Base-by-base conservation (phyloP, 2,888 invertebrate genomes). In the Sceliomorpha sp. region DNA sequence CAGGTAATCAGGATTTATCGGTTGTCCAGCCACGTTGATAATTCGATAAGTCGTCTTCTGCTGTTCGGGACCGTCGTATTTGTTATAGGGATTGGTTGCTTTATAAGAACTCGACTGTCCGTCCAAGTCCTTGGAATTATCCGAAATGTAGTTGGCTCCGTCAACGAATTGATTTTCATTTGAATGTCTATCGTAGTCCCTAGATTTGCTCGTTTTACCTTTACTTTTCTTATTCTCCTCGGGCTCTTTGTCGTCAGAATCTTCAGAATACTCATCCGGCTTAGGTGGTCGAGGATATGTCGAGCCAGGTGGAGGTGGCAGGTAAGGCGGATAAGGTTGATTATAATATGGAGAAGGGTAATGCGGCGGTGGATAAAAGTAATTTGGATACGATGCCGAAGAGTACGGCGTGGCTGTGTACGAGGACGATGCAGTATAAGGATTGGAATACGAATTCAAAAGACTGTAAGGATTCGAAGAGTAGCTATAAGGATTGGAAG, bases 331-430 rank as follows among this genome's bases (percentile, higher is more conserved):
- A 45, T 77, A 72, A 1, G 78, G 79, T 2, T 82, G 83, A 17
- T 75, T 78, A 40, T 80, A 84, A 40, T 84, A 83, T 42, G 76
- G 73, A 1, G 83, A 76, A n/a, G 84, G 78, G 45, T 79, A 83
- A 36, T 76, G 79, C 1, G 83, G 72, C 1, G 79, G 77, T 5
- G 84, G 85, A 17, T 81, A 78, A 50, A 81, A 84, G 45, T 80
- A 85, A 63, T 77, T 80, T 0, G 84, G 81, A 70, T 85, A 84
- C 27, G 80, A 32, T 1, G 58, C 17, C 0, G 63, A 5, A 2
- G 50, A 8, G 32, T 64, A 64, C 3, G 67, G 47, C 8, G 58
- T 8, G 0, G 60, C 13, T 1, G 29, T 14, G 14, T 32, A 48
- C 9, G 27, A 29, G 15, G 37, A 9, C 12, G 53, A 6, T 24